Percentiles rank a stretch among this genome's conserved stretches.
Conservation (phyloP, 2,888 invertebrate genomes). For the Cheilosia vulpina region DNA sequence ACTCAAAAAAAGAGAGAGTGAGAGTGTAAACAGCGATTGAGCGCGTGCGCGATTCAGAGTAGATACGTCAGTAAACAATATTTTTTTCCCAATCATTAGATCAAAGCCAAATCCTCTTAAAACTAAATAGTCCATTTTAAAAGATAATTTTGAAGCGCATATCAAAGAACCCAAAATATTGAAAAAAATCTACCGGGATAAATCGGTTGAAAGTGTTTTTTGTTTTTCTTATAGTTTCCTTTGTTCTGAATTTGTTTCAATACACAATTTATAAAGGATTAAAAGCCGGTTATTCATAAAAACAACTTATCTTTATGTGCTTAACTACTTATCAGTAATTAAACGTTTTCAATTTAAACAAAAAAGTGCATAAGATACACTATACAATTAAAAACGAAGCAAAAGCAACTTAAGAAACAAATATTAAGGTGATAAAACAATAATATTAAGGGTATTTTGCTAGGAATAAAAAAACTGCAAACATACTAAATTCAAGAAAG, state of each 20-base stretch:
- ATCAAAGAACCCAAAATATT: constrained; percentile 36
- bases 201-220: constrained; percentile 49
- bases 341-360: constrained; percentile 41
- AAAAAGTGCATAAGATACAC: constrained; percentile 33
- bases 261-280: constrained; percentile 28
- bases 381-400: constrained; percentile 23
- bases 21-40: constrained; percentile 53
- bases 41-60: constrained; percentile 64
- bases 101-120: constrained; percentile 27
- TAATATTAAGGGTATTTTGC: constrained; percentile 60
- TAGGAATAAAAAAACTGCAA: constrained; percentile 42
- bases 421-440: constrained; percentile 66
- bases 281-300: constrained; percentile 34
- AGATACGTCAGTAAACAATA: constrained; percentile 63
- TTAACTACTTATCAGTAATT: constrained; percentile 62
- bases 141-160: constrained; percentile 45
- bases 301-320: constrained; percentile 33
- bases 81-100: constrained; percentile 59
- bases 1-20: constrained; percentile 54
- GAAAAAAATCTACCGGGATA: constrained; percentile 45
- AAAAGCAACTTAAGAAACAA: constrained; percentile 17
- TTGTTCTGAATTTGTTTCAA: background rate
- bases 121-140: constrained; percentile 44
- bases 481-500: constrained; percentile 22
- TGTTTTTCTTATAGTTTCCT: constrained; percentile 31